Percentiles rank a stretch among this genome's conserved stretches.
phyloP scores from a whole-genome alignment of 1,140 invertebrate species.

The Papilio machaon region DNA sequence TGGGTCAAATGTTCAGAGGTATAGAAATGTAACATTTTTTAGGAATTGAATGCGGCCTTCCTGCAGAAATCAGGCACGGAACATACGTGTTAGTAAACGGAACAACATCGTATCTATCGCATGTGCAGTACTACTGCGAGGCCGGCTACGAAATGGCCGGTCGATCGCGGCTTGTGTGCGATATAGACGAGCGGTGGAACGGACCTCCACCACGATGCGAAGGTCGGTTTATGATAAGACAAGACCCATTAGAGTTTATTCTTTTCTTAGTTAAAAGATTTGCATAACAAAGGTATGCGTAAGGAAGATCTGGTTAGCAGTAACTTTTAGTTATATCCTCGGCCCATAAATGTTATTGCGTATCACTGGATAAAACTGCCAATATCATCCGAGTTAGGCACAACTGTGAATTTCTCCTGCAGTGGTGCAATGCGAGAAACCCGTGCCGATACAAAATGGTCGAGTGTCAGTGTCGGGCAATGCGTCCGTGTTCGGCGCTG shows the following conservation, averaged over 20 bases:
- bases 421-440: conserved; percentile 90
- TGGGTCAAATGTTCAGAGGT: background rate
- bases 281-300: too few species aligned
- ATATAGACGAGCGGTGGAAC: conserved; percentile 96
- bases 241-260: background rate
- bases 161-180: conserved; percentile 91
- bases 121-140: conserved; percentile 92
- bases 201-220: conserved; percentile 95
- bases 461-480: conserved; percentile 85
- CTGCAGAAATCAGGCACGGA: conserved; percentile 92
- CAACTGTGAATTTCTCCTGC: conserved; percentile 41
- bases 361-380: too few species aligned
- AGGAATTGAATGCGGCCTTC: conserved; percentile 95
- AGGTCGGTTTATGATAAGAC: conserved; percentile 75
- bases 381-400: too few species aligned
- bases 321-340: too few species aligned
- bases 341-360: too few species aligned
- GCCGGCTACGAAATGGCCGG: conserved; percentile 93
- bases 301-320: too few species aligned
- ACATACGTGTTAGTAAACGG: conserved; percentile 91
- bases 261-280: too few species aligned
- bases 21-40: conserved; percentile 41
- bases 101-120: conserved; percentile 91
- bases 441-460: conserved; percentile 88
- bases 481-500: conserved; percentile 85